These are phyloP conservation scores for Eucera pruinosa DNA, from an alignment of 2,888 invertebrate species.

Conservation along the genomic window DNA sequence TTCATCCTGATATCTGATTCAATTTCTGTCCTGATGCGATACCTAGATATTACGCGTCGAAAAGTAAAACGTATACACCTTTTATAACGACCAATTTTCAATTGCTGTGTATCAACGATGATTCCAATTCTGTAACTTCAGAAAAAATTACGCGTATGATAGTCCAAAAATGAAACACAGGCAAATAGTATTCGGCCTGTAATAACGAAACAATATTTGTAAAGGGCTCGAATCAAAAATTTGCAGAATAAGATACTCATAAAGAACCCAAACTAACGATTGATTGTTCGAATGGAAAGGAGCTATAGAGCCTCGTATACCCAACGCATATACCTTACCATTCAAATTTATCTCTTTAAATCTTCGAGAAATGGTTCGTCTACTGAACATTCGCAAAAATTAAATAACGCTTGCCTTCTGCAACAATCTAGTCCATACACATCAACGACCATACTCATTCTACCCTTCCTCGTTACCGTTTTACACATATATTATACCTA, in stretches of 20 bases:
- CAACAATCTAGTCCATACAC: neutral
- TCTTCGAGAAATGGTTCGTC: too few relatives aligned
- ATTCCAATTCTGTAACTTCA: neutral
- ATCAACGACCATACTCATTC: neutral
- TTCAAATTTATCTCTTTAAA: neutral
- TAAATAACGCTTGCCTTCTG: neutral
- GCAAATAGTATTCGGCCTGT: too few relatives aligned
- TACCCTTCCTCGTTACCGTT: too few relatives aligned
- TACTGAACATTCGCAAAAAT: neutral
- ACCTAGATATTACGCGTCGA: neutral
- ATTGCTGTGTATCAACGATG: neutral
- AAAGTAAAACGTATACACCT: constrained; percentile 1
- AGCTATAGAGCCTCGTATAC: too few relatives aligned
- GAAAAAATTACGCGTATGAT: too few relatives aligned
- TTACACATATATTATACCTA: too few relatives aligned
- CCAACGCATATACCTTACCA: neutral
- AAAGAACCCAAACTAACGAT: too few relatives aligned
- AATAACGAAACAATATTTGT: too few relatives aligned
- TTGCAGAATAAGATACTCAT: too few relatives aligned
- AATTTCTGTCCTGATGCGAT: constrained; percentile 24
- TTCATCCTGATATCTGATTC: constrained; percentile 34
- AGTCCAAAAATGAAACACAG: too few relatives aligned
- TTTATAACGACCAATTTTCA: constrained; percentile 16
- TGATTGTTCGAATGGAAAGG: too few relatives aligned
- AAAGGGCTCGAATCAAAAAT: too few relatives aligned